Evolutionary conservation across 2,113 vertebrate genomes (phyloP), one percentile per base, ranked within the genome.

Genomic region (Vireo altiloquus): DNA sequence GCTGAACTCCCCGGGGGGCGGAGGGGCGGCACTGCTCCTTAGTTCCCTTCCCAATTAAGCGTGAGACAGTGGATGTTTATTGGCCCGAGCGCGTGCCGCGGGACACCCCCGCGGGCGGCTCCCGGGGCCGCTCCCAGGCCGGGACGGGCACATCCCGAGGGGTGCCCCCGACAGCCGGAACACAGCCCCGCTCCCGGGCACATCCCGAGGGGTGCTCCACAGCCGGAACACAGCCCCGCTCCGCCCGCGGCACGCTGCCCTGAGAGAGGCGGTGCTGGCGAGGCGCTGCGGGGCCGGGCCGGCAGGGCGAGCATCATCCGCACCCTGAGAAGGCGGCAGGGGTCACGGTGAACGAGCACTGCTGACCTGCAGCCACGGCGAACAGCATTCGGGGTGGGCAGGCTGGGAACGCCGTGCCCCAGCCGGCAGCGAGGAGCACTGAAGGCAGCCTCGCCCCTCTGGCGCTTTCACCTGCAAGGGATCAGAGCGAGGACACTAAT

Each of bases 1-100:
- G 24, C 14, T 39, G 94, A 56, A 10, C 13, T 25, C 12, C 20
- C 15, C 8, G 7, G 13, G 24, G n/a, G 4, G 7, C 21, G 22
- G 10, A 15, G 50, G 21, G 33, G 14, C 16, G 13, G 52, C 44
- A 5, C 22, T 31, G 0, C 71, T 88, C 80, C 66, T 93, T 63
- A 57, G 39, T 39, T 91, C 88, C 57, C 40, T 69, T 96, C 81
- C 94, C 93, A 95, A 82, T 94, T 90, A 94, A 93, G 76, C 61
- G 35, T 72, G 89, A 89, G 87, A 82, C 78, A 15, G 44, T 6
- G 47, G 15, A 39, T 92, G 90, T 49, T 93, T 77, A 90, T 42
- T 33, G 75, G 89, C 53, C 61, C 59, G 46, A 74, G 53, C 33
- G 11, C 11, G 44, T 82, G 90, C 77, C 31, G 64, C 6, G 5